Percentiles rank a stretch among this genome's conserved stretches.
Evolutionary conservation across 2,888 invertebrate species (phyloP).

Genomic region (Panopea generosa): DNA sequence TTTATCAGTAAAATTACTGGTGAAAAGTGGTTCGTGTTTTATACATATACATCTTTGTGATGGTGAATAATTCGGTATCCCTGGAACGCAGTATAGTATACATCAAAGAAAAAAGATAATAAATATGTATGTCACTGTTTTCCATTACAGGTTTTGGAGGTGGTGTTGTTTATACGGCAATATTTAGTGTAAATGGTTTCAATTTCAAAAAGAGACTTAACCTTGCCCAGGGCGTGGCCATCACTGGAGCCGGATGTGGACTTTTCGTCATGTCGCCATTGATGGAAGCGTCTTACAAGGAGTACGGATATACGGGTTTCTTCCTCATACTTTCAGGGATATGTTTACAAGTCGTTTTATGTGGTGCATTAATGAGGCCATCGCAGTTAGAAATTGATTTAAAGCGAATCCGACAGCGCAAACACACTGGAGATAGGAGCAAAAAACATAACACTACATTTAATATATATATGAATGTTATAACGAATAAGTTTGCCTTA

Average conservation of each 20-base stretch:
- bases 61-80: too few relatives aligned
- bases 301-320: slow-evolving; percentile 41
- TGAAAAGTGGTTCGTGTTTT: too few relatives aligned
- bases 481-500: too few relatives aligned
- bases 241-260: slow-evolving; percentile 46
- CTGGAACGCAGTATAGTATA: too few relatives aligned
- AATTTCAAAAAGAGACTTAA: slow-evolving; percentile 45
- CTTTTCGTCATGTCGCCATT: slow-evolving; percentile 43
- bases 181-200: too few relatives aligned
- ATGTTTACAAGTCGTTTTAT: slow-evolving; percentile 34
- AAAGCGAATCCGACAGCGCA: not conserved
- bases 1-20: too few relatives aligned
- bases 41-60: too few relatives aligned
- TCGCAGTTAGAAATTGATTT: slow-evolving; percentile 8
- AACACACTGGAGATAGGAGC: not conserved
- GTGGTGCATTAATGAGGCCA: slow-evolving; percentile 30
- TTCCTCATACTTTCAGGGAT: slow-evolving; percentile 48
- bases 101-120: too few relatives aligned
- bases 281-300: slow-evolving; percentile 23
- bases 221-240: slow-evolving; percentile 43
- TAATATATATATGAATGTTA: too few relatives aligned
- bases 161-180: slow-evolving; percentile 44
- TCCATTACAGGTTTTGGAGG: slow-evolving; percentile 43
- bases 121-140: not conserved
- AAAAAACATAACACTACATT: too few relatives aligned